Evolutionary conservation across 1,140 invertebrate species (phyloP).

Genomic region (Drosophila orosa): DNA sequence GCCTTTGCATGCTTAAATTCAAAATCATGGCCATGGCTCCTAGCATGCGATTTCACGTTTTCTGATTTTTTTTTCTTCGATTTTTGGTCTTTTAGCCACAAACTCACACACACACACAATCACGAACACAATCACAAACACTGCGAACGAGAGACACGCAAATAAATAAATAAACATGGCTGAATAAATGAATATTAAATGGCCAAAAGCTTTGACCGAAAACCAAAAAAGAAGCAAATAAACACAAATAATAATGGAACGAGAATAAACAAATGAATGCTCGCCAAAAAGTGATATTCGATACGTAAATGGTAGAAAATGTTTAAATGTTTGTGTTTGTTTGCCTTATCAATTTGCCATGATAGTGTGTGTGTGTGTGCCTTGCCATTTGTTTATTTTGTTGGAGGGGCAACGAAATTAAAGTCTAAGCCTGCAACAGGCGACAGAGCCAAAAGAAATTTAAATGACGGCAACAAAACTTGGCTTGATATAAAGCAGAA

Average conservation of each 20-base stretch:
- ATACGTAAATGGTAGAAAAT: constrained; percentile 65
- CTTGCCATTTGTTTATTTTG: constrained; percentile 3
- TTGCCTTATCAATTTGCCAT: constrained; percentile 68
- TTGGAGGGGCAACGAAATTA: constrained; percentile 10
- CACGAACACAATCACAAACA: constrained; percentile 35
- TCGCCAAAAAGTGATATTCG: constrained; percentile 61
- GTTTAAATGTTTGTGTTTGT: constrained; percentile 75
- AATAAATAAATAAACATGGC: constrained; percentile 77
- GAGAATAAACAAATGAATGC: constrained; percentile 53
- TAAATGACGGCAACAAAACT: background rate
- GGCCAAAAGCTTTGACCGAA: constrained; percentile 51
- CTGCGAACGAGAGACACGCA: constrained; percentile 41
- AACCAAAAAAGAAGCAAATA: constrained; percentile 33
- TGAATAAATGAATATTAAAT: constrained; percentile 83
- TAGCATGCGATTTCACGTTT: constrained; percentile 79
- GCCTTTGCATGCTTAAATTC: constrained; percentile 61
- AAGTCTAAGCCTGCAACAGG: constrained; percentile 49
- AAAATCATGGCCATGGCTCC: constrained; percentile 77
- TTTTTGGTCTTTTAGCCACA: constrained; percentile 52
- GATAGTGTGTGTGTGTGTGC: constrained; percentile 11
- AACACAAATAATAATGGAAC: constrained; percentile 39
- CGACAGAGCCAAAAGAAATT: background rate
- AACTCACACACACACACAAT: constrained; percentile 26
- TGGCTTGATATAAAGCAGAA: background rate
- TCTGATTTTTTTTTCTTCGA: constrained; percentile 20